Percentiles rank a stretch among this genome's conserved stretches.
Evolutionary conservation across 2,888 invertebrate genomes (phyloP).

Genomic region (Cosmorhoe ocellata): DNA sequence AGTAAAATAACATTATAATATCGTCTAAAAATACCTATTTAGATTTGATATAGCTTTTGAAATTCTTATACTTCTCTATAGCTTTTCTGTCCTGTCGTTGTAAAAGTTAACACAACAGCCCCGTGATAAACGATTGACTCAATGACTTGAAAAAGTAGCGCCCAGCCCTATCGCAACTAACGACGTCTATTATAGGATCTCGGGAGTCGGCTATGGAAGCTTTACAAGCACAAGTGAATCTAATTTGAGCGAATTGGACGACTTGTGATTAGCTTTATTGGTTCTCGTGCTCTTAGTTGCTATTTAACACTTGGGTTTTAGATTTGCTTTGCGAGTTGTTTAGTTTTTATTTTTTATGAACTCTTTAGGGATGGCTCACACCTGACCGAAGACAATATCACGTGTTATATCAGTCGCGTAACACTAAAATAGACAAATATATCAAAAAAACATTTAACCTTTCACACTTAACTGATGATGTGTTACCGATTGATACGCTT

Average conservation of each 20-base stretch:
- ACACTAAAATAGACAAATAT: no score
- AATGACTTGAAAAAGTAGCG: constrained; percentile 81
- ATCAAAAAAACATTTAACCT: no score
- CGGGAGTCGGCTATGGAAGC: constrained; percentile 18
- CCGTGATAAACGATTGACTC: constrained; percentile 81
- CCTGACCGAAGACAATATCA: no score
- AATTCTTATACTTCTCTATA: no score
- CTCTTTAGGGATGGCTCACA: no score
- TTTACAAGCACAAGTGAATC: constrained; percentile 29
- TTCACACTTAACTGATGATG: no score
- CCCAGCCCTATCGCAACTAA: constrained; percentile 71
- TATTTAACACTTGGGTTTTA: not conserved
- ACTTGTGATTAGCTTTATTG: constrained; percentile 37
- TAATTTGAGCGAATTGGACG: constrained; percentile 56
- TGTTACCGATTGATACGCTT: no score
- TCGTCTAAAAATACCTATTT: no score
- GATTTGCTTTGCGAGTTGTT: no score
- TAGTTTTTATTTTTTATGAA: not conserved
- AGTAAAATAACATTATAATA: no score
- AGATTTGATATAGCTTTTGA: no score
- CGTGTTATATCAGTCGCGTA: no score
- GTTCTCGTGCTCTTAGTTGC: not conserved
- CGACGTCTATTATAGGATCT: constrained; percentile 69
- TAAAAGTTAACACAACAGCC: constrained; percentile 78
- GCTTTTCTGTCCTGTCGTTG: constrained; percentile 46